Base-by-base conservation (phyloP, 2,113 vertebrate genomes). In the Centropristis striata region DNA sequence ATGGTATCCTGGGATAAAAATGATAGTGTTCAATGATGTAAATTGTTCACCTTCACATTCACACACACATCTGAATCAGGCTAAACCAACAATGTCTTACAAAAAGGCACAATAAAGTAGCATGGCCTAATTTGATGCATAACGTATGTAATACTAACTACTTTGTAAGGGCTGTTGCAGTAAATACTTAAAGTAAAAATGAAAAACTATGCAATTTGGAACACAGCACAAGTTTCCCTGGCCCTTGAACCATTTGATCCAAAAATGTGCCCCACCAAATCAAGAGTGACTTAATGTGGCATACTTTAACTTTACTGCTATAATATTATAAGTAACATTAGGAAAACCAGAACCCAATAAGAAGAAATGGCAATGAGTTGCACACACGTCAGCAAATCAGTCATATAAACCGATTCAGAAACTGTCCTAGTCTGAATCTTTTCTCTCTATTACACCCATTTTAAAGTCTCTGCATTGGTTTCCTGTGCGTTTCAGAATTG, bases 1-100 rank as follows among this genome's bases (percentile, higher is more conserved):
- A 96, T 86, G 80, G 89, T 87, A 82, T 92, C 92, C 95, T 98
- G 84, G 57, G 44, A 58, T 49, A 25, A 65, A 49, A 80, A 61
- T 27, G 25, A 21, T 0, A 47, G 4, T 3, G 8, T 49, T 72
- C 25, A 54, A 28, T 37, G 8, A 71, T 20, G 11, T 49, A 7
- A 71, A 47, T 21, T 27, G 10, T 46, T 1, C 4, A 64, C 10
- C 39, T 60, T 8, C 5, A 28, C 2, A 68, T 49, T 70, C 14
- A 42, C 25, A 55, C 47, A 64, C 23, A 23, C 9, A 59, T 16
- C 3, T 8, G 39, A 54, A 55, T 32, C 11, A 54, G 32, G 37
- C 5, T 18, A 6, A n/a, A 9, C 3, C 21, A 64, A 21, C 1
- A 8, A 32, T 32, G 32, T 32, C n/a, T n/a, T n/a, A n/a, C n/a